phyloP scores from a whole-genome alignment of 1,140 invertebrate genomes.

The Drosophila orosa region DNA sequence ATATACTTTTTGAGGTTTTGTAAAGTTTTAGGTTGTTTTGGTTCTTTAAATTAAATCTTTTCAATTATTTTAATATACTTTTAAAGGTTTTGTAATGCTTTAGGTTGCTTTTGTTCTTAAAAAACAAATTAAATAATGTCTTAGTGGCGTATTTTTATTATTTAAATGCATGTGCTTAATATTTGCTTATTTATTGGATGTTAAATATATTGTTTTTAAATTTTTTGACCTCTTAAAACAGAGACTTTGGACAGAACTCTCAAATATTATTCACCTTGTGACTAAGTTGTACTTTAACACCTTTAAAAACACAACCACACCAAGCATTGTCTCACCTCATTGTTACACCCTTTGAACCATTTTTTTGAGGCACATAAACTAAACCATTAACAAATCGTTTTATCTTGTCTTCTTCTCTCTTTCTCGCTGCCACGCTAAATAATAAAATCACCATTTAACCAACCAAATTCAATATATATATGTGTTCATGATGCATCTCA shows the following conservation, averaged over 20 bases:
- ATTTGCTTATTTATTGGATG: not conserved
- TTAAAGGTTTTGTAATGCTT: no score
- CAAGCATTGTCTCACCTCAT: conserved; percentile 16
- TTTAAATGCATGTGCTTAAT: not conserved
- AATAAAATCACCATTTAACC: conserved; percentile 59
- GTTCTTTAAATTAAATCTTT: no score
- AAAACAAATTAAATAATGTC: not conserved
- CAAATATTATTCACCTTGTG: not conserved
- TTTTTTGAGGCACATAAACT: conserved; percentile 46
- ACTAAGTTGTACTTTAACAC: conserved; percentile 15
- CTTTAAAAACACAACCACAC: not conserved
- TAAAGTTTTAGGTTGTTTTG: no score
- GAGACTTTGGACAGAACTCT: not conserved
- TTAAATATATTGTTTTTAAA: not conserved
- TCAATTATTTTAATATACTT: no score
- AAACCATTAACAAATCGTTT: conserved; percentile 76
- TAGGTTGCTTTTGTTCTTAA: not conserved
- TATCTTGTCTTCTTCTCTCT: conserved; percentile 81
- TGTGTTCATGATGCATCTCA: conserved; percentile 42
- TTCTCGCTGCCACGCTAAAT: conserved; percentile 62
- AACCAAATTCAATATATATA: conserved; percentile 22
- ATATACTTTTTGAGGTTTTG: no score
- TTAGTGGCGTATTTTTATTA: not conserved
- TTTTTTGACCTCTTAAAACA: not conserved
- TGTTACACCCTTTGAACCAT: not conserved